A percentile compares a stretch with the other conserved stretches of the same genome.
phyloP scores from a whole-genome alignment of 2,888 invertebrate genomes.

The Allacma fusca region DNA sequence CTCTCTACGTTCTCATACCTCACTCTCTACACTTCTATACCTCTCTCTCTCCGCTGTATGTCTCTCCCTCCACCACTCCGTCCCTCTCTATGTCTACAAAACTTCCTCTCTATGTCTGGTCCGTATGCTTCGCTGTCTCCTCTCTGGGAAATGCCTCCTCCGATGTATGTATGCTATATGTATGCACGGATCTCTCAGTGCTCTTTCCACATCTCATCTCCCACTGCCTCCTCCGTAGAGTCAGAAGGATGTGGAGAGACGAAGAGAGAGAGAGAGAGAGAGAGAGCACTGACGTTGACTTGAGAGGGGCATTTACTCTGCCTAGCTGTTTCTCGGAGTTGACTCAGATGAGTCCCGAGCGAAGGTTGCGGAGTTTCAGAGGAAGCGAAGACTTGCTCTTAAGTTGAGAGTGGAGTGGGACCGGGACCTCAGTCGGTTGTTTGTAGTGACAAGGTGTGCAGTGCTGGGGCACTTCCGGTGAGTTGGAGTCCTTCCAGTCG shows the following conservation, averaged over 20 bases:
- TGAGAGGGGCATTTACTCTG: too few species aligned
- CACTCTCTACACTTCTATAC: background rate
- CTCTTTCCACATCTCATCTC: too few species aligned
- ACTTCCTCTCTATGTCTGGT: background rate
- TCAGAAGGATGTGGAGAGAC: too few species aligned
- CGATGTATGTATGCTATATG: slow-evolving; percentile 12
- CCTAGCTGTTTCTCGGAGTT: background rate
- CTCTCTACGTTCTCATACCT: background rate
- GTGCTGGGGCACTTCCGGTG: slow-evolving; percentile 41
- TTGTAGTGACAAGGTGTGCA: slow-evolving; percentile 42
- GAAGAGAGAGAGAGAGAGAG: too few species aligned
- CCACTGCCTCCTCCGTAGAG: too few species aligned
- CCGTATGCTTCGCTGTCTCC: too few species aligned
- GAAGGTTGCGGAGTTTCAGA: background rate
- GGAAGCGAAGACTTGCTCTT: slow-evolving; percentile 18
- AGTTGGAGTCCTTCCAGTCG: slow-evolving; percentile 32
- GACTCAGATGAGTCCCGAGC: slow-evolving; percentile 29
- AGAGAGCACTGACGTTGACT: slow-evolving; percentile 2
- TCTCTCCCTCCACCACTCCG: background rate
- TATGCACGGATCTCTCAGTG: too few species aligned
- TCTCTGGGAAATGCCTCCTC: too few species aligned
- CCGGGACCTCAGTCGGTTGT: slow-evolving; percentile 43
- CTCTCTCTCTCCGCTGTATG: background rate
- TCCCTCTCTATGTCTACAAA: background rate
- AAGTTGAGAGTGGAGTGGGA: slow-evolving; percentile 30